Conservation (phyloP, 1,140 invertebrate genomes). For the Pachypsylla venusta region DNA sequence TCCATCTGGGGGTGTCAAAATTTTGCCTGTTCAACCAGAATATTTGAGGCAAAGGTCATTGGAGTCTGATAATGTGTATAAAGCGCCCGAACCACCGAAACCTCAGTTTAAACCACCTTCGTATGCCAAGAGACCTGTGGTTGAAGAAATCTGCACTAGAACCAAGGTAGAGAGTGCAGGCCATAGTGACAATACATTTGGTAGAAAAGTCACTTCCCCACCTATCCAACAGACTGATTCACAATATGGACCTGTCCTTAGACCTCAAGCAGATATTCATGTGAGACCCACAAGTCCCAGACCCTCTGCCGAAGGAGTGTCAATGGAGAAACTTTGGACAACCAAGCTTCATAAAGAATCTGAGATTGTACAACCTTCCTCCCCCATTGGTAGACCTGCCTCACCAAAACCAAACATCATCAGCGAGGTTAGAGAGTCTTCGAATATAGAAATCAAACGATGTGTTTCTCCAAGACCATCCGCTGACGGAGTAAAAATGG, state of each 20-base stretch:
- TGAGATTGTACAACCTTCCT: background rate
- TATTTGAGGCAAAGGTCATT: too few relatives aligned
- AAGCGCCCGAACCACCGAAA: background rate
- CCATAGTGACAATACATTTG: background rate
- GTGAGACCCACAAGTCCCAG: slow-evolving; percentile 28
- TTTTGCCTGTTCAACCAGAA: slow-evolving; percentile 35
- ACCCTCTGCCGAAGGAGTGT: slow-evolving; percentile 41
- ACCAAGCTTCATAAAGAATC: slow-evolving; percentile 14
- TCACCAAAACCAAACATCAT: background rate
- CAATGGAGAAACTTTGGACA: slow-evolving; percentile 46
- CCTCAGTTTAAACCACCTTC: background rate
- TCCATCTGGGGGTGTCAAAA: slow-evolving; percentile 44
- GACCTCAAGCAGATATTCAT: slow-evolving; percentile 28
- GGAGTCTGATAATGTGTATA: too few relatives aligned
- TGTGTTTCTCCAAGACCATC: slow-evolving; percentile 23
- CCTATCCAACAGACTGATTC: background rate
- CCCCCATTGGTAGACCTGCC: slow-evolving; percentile 6
- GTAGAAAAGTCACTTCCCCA: background rate
- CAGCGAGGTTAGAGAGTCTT: background rate
- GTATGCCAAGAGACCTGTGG: slow-evolving; percentile 11
- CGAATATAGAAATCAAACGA: slow-evolving; percentile 13
- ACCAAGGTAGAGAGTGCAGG: slow-evolving; percentile 7
- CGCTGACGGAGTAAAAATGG: slow-evolving; percentile 27
- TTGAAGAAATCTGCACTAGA: slow-evolving; percentile 12
- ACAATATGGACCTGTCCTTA: slow-evolving; percentile 25